Evolutionary conservation across 2,113 vertebrate species (phyloP).

Genomic region (Laticauda colubrina): DNA sequence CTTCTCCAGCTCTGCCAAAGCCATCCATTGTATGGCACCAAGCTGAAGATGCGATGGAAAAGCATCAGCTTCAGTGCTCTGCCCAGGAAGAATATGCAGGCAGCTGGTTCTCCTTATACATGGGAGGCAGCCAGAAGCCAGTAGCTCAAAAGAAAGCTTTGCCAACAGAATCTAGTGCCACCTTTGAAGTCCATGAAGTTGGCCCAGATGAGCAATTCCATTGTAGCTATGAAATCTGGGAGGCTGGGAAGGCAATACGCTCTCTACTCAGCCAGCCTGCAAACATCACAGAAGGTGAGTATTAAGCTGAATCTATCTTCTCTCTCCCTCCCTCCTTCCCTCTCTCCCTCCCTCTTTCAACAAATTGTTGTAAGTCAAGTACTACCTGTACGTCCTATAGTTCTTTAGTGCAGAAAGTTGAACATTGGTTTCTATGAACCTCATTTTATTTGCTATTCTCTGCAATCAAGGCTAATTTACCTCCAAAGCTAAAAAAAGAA

Average conservation of each 20-base stretch:
- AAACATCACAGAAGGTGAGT: conserved; percentile 16
- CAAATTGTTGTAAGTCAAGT: background rate
- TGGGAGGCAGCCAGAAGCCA: background rate
- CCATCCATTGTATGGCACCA: conserved; percentile 11
- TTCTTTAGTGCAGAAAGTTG: background rate
- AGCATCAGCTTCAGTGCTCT: background rate
- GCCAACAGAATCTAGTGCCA: background rate
- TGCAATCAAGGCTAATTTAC: background rate
- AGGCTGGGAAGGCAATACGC: background rate
- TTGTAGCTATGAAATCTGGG: conserved; percentile 17
- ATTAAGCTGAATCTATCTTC: background rate
- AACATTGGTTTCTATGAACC: background rate
- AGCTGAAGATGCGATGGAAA: background rate
- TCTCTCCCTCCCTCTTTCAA: background rate
- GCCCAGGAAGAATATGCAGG: background rate
- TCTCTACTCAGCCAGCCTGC: conserved; percentile 3
- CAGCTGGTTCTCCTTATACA: conserved; percentile 8
- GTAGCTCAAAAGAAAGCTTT: conserved; percentile 14
- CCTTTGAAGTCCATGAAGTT: background rate
- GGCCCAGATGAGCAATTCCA: conserved; percentile 1
- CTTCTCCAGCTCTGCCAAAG: background rate
- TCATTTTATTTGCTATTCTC: background rate
- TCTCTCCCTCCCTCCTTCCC: background rate
- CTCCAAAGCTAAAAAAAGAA: background rate
- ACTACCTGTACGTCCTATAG: background rate